phyloP scores from a whole-genome alignment of 1,140 invertebrate species.

The Zaprionus taronus region DNA sequence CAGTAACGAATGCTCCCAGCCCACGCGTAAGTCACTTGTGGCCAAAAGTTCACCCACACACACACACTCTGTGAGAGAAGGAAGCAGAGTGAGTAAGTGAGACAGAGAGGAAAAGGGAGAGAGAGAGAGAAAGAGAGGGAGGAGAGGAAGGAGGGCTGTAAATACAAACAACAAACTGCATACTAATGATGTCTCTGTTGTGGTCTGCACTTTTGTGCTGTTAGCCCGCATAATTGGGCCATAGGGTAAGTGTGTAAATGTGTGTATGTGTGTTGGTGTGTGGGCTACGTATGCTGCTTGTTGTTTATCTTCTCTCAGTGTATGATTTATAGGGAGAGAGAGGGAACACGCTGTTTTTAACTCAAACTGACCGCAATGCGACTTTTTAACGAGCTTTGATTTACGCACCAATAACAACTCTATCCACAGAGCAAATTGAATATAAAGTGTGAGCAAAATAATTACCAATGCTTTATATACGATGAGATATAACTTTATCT shows the following conservation, averaged over 20 bases:
- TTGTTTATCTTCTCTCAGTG: conserved; percentile 25
- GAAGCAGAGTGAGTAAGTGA: neutral
- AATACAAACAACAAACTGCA: conserved; percentile 52
- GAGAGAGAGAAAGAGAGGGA: neutral
- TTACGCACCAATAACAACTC: neutral
- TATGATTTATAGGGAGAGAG: conserved; percentile 28
- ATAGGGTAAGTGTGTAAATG: conserved; percentile 3
- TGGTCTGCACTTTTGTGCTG: conserved; percentile 47
- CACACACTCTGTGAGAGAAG: neutral
- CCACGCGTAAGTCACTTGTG: conserved; percentile 46
- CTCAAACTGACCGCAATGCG: neutral
- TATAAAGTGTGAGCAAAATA: neutral
- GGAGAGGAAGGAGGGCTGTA: conserved; percentile 16
- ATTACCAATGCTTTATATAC: neutral
- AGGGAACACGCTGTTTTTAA: neutral
- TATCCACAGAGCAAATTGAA: neutral
- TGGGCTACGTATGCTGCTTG: neutral
- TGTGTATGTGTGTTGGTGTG: conserved; percentile 8
- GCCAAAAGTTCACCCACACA: conserved; percentile 27
- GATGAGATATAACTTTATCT: neutral
- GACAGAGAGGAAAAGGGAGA: neutral
- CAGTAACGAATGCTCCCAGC: conserved; percentile 7
- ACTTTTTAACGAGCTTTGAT: neutral
- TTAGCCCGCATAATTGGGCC: conserved; percentile 43
- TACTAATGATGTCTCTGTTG: conserved; percentile 56